These are phyloP conservation scores for Mesocricetus auratus DNA, from an alignment of 2,113 vertebrate species.

Conservation along the genomic window DNA sequence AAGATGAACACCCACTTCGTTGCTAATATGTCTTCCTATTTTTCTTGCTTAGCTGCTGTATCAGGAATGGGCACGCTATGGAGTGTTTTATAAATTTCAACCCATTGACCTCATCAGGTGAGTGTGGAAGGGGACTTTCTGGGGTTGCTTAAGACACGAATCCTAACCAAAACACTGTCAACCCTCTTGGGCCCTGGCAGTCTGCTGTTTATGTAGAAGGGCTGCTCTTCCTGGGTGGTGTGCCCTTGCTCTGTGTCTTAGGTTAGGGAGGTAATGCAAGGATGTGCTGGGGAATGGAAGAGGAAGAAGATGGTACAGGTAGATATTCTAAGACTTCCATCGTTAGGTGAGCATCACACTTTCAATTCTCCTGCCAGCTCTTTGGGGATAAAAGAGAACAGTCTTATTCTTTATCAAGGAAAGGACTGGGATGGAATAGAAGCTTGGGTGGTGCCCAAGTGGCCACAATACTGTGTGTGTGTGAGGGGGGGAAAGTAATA, in stretches of 20 bases:
- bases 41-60: constrained; percentile 91
- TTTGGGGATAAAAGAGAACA: not conserved
- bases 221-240: not conserved
- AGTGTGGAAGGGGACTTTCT: not conserved
- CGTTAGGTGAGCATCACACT: not conserved
- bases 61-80: constrained; percentile 97
- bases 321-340: not conserved
- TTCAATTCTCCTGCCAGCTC: not conserved
- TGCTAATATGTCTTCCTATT: not conserved
- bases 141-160: not conserved
- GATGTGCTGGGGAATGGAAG: too few relatives aligned
- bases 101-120: constrained; percentile 98
- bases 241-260: not conserved
- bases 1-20: not conserved
- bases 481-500: not conserved
- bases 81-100: constrained; percentile 97
- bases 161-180: not conserved
- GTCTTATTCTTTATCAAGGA: not conserved
- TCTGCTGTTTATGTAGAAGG: not conserved
- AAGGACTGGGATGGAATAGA: not conserved
- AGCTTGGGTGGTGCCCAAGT: not conserved
- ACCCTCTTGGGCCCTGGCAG: not conserved
- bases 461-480: not conserved
- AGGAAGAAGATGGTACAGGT: not conserved
- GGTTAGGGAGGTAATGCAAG: not conserved